Evolutionary conservation across 2,797 vertebrate species (phyloP).

Genomic region (Merluccius polli): DNA sequence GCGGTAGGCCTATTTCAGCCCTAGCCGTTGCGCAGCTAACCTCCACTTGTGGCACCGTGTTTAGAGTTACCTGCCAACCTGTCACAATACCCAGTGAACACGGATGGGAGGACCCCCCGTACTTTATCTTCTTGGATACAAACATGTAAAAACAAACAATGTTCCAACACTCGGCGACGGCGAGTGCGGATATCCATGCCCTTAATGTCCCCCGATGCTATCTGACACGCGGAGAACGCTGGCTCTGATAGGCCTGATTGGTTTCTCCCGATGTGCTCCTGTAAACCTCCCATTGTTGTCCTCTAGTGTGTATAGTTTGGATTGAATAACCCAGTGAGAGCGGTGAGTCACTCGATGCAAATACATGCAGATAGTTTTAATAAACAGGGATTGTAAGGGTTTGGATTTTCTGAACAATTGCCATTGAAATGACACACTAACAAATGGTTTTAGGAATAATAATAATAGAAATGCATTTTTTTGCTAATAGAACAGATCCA

Average conservation of each 20-base stretch:
- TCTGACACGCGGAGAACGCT: not conserved
- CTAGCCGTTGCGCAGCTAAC: conserved; percentile 28
- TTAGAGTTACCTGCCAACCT: conserved; percentile 62
- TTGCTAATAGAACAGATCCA: not conserved
- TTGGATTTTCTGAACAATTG: not conserved
- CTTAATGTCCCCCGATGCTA: conserved; percentile 30
- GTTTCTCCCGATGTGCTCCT: conserved; percentile 9
- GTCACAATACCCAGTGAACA: conserved; percentile 27
- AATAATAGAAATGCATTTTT: not conserved
- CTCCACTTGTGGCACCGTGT: conserved; percentile 28
- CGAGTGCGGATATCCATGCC: conserved; percentile 44
- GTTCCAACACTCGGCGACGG: conserved; percentile 10
- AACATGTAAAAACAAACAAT: conserved; percentile 29
- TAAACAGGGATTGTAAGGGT: not conserved
- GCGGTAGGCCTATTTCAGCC: too few relatives aligned
- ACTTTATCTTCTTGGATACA: conserved; percentile 5
- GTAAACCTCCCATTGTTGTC: conserved; percentile 33
- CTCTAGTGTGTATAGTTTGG: conserved; percentile 32
- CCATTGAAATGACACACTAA: not conserved
- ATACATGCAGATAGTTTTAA: not conserved
- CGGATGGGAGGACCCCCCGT: conserved; percentile 32
- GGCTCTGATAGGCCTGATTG: not conserved
- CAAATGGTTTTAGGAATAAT: not conserved
- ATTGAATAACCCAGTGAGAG: not conserved
- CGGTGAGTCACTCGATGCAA: not conserved